Conservation (phyloP, 2,888 invertebrate genomes). For the Ichneumoninae sp. region DNA sequence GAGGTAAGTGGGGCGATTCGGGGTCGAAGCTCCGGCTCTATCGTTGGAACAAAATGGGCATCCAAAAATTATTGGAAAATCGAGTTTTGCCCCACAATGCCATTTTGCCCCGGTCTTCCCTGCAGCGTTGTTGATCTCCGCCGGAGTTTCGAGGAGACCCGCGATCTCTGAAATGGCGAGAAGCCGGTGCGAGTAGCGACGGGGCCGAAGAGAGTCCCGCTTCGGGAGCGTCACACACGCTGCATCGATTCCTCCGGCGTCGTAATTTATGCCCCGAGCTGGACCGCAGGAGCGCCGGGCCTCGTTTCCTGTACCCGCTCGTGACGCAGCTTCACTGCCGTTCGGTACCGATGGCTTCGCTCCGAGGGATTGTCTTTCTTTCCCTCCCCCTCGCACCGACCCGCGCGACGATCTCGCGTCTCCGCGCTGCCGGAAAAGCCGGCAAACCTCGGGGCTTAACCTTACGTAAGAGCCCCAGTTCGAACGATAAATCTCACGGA, state of each 20-base stretch:
- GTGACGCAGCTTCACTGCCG: conserved; percentile 8
- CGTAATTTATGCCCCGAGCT: conserved; percentile 54
- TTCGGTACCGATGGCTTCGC: conserved; percentile 26
- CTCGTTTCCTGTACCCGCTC: conserved; percentile 25
- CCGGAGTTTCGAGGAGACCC: conserved; percentile 6
- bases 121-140: too few species aligned
- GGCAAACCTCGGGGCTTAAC: conserved; percentile 60
- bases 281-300: conserved; percentile 29
- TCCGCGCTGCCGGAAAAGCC: conserved; percentile 33
- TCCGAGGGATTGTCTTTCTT: conserved; percentile 37
- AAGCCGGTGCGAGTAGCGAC: conserved; percentile 45
- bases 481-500: conserved; percentile 65
- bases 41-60: too few species aligned
- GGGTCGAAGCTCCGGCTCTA: too few species aligned
- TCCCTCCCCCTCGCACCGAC: conserved; percentile 1
- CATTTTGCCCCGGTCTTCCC: too few species aligned
- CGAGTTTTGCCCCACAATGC: too few species aligned
- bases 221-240: conserved; percentile 48
- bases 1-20: too few species aligned
- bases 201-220: conserved; percentile 38
- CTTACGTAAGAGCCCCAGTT: conserved; percentile 61
- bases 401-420: conserved; percentile 4
- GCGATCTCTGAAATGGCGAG: conserved; percentile 16
- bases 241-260: conserved; percentile 56
- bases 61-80: too few species aligned